Base-by-base conservation (phyloP, 2,888 invertebrate species). In the Rosalia funebris region DNA sequence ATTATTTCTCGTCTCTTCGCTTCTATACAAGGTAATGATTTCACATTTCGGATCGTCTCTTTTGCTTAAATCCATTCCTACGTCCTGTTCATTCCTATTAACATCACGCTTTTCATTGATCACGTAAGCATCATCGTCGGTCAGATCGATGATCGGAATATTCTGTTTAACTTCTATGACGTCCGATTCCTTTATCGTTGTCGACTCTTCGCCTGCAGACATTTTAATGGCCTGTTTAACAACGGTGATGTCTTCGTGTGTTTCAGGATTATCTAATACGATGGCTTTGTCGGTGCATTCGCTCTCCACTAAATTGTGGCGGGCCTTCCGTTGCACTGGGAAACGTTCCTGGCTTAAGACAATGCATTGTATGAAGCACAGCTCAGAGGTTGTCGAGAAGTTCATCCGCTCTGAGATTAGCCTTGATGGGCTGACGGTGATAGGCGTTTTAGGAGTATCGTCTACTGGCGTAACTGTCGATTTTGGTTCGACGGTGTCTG, bases 21-120 rank as follows among this genome's bases (percentile, higher is more conserved):
- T 62, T 37, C 62, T 55, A 12, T 62, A 62, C 14, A 62, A 42
- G 1, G 62, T 62, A 9, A 62, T 62, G 7, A 45, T 58, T 37
- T 58, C 62, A n/a, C n/a, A n/a, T n/a, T 20, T 16, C 25, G 17
- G 17, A 45, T 58, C 48, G 5, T 37, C 44, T 10, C 37, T 20
- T 9, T 45, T 53, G 1, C 9, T 9, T 5, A 9, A 9, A 5
- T 25, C 9, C 4, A 25, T 25, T 5, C 0, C 42, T 20, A 25
- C 25, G 3, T 32, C 15, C 15, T 17, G 10, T 32, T 17, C 31
- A 39, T 5, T 25, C n/a, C n/a, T n/a, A n/a, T n/a, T n/a, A n/a
- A n/a, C n/a, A n/a, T n/a, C n/a, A n/a, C n/a, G n/a, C n/a, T n/a
- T n/a, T n/a, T n/a, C n/a, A n/a, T n/a, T n/a, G n/a, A n/a, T n/a